Base-by-base conservation (phyloP, 2,888 invertebrate genomes). In the Eumerus sabulonum region DNA sequence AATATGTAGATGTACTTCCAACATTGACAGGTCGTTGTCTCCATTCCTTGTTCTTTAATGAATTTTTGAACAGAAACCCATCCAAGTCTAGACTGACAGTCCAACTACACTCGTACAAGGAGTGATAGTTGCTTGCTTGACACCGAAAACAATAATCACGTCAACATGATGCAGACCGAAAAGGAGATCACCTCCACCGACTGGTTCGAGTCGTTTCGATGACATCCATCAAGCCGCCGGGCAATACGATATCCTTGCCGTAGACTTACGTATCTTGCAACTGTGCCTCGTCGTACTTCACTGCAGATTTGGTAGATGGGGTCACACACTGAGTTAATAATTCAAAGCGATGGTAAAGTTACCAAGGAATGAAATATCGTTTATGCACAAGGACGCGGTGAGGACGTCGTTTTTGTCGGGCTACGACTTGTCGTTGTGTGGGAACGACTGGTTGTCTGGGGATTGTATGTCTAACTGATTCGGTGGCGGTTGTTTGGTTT, bases 81-180 rank as follows among this genome's bases (percentile, higher is more conserved):
- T 59, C 64, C 12, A 47, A 64, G 76, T 76, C 76, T 76, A 76
- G 76, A 70, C 76, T 27, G 53, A 47, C 38, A 71, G 71, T 70
- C 57, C 67, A 60, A n/a, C n/a, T n/a, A n/a, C n/a, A n/a, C n/a
- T n/a, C 27, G 27, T 27, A 7, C 27, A 27, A 7, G 7, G 27
- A 27, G 27, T 7, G 7, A 2, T 7, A 27, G 7, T 7, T 27
- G 27, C 27, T 4, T 27, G 27, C 27, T 27, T 27, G 59, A 36
- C 50, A 59, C 45, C 40, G 48, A 42, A 48, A 48, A 60, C 62
- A 48, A 53, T 70, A 62, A 62, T 56, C 63, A 63, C 70, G 42
- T 62, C 42, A 62, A 50, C 50, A 40, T 40, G 44, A 14, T 67
- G 73, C 54, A 60, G 50, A 35, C 53, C 44, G 67, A 73, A 53